Evolutionary conservation across 2,797 vertebrate genomes (phyloP).

Genomic region (Dromococcyx pavoninus): DNA sequence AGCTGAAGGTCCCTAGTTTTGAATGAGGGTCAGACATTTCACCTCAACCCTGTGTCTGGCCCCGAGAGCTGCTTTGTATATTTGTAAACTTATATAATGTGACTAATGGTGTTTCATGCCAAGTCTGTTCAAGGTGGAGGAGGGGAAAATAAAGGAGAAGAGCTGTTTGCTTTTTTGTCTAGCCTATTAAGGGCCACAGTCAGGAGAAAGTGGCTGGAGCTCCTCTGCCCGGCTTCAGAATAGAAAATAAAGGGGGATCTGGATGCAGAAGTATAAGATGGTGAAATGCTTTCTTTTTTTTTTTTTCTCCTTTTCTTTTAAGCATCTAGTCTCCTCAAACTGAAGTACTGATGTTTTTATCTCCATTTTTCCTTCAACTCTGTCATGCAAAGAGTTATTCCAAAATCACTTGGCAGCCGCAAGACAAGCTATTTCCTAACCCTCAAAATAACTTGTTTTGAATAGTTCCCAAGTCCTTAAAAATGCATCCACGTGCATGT

Average conservation of each 20-base stretch:
- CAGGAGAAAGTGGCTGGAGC: not conserved
- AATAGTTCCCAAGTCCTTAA: slow-evolving; percentile 75
- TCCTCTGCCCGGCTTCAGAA: not conserved
- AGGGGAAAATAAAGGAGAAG: not conserved
- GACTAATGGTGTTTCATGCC: slow-evolving; percentile 6
- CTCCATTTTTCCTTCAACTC: slow-evolving; percentile 58
- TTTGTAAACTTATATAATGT: slow-evolving; percentile 36
- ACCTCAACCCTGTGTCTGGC: not conserved
- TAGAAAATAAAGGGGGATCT: slow-evolving; percentile 19
- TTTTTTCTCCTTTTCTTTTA: not conserved
- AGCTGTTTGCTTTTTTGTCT: not conserved
- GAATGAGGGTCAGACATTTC: slow-evolving; percentile 42
- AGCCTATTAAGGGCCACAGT: not conserved
- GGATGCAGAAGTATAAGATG: slow-evolving; percentile 21
- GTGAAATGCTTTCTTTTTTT: not conserved
- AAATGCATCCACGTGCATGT: slow-evolving; percentile 66
- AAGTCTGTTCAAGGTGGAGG: not conserved
- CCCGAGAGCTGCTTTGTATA: not conserved
- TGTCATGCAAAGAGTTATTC: slow-evolving; percentile 73
- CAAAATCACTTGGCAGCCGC: slow-evolving; percentile 75
- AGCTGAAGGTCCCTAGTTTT: not conserved
- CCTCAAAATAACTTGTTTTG: slow-evolving; percentile 80
- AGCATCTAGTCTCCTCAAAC: slow-evolving; percentile 50
- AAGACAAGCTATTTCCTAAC: slow-evolving; percentile 80
- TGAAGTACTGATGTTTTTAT: slow-evolving; percentile 57